Percentiles rank a stretch among this genome's conserved stretches.
Evolutionary conservation across 2,113 vertebrate genomes (phyloP).

Genomic region (Phaethon lepturus): DNA sequence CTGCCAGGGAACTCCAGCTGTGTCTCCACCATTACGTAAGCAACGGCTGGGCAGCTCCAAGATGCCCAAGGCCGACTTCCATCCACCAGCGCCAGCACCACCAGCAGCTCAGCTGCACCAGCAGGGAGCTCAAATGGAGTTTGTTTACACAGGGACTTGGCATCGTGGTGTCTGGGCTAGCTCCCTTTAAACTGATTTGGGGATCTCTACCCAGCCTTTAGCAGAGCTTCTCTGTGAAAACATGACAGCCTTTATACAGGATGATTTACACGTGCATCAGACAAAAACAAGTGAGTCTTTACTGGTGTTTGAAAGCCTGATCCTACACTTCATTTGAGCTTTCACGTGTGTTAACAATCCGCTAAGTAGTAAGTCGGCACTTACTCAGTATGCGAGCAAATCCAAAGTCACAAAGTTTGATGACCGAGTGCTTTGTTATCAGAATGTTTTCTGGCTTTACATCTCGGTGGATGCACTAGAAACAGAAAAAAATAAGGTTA

Average conservation of each 20-base stretch:
- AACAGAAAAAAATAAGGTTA: constrained; percentile 13
- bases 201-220: not conserved
- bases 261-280: not conserved
- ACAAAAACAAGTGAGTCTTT: not conserved
- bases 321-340: not conserved
- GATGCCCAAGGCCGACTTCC: not conserved
- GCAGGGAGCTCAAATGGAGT: not conserved
- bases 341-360: not conserved
- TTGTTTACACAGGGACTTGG: not conserved
- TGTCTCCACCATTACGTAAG: not conserved
- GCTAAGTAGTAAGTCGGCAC: constrained; percentile 43
- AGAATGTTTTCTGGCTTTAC: constrained; percentile 98
- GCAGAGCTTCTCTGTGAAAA: not conserved
- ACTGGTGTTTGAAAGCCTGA: not conserved
- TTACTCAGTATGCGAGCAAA: constrained; percentile 94
- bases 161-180: rapidly evolving
- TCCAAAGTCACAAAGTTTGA: constrained; percentile 97
- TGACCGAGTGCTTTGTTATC: constrained; percentile 92
- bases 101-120: not conserved
- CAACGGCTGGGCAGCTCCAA: not conserved
- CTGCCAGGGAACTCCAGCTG: constrained; percentile 39
- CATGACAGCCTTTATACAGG: rapidly evolving
- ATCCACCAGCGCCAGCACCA: not conserved
- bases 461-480: constrained; percentile 94
- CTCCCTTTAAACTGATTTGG: not conserved